Conservation (phyloP, 2,888 invertebrate genomes). For the Xestobium rufovillosum region DNA sequence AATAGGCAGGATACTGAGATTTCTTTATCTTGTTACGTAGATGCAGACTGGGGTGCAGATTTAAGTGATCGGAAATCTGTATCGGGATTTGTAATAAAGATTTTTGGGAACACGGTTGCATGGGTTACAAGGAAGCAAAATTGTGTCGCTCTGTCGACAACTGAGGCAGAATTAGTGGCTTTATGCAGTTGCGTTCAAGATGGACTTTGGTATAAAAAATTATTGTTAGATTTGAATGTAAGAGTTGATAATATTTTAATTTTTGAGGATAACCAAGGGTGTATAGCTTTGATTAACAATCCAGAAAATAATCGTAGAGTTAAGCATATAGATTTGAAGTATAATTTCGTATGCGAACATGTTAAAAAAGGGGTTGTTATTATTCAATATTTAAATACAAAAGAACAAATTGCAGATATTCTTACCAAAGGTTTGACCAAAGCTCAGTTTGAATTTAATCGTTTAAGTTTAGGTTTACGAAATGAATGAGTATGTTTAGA, state of each 20-base stretch:
- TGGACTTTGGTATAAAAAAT: constrained; percentile 11
- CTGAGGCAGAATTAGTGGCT: constrained; percentile 13
- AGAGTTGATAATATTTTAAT: constrained; percentile 9
- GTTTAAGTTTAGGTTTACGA: background rate
- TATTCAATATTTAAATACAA: constrained; percentile 4
- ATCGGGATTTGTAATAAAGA: constrained; percentile 10
- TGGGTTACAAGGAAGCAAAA: constrained; percentile 15
- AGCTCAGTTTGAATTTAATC: constrained; percentile 1
- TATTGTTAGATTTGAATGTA: constrained; percentile 5
- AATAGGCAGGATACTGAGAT: constrained; percentile 7
- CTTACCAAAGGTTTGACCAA: constrained; percentile 4
- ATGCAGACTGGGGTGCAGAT: constrained; percentile 19
- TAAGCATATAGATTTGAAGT: constrained; percentile 19
- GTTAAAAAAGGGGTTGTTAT: constrained; percentile 11
- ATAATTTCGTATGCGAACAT: constrained; percentile 19
- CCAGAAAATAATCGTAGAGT: constrained; percentile 16
- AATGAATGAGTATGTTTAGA: too few relatives aligned
- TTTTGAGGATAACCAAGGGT: constrained; percentile 20
- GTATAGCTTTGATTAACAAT: constrained; percentile 16
- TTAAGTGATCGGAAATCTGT: constrained; percentile 16
- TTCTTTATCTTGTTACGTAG: constrained; percentile 10
- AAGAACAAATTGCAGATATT: constrained; percentile 4
- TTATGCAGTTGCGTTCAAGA: constrained; percentile 9
- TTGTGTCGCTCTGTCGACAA: constrained; percentile 11
- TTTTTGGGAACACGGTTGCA: constrained; percentile 14